Base-by-base conservation (phyloP, 2,888 invertebrate genomes). In the Adela reaumurella region DNA sequence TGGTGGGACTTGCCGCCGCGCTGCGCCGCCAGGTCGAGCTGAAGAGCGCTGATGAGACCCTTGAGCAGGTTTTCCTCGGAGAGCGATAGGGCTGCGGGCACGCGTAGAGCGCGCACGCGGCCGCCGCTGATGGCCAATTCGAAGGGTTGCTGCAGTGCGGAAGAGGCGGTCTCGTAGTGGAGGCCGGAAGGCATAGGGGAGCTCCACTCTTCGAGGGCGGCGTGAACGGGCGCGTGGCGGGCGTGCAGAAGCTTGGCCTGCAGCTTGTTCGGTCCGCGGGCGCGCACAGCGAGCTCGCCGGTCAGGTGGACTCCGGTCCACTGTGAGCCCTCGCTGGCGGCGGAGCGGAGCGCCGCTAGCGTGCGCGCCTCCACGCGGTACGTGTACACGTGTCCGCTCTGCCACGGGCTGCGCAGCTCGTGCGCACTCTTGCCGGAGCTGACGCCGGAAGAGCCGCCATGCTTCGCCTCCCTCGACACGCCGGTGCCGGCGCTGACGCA, bases 21-120 rank as follows among this genome's bases (percentile, higher is more conserved):
- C 61, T 83, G 64, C 14, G 82, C 81, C 43, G 82, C 77, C 14
- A 83, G 74, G 57, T 89, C 88, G 2, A 87, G 70, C 68, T 90
- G 89, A 46, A 90, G 71, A 59, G 87, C 83, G 56, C 87, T 83
- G 48, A 86, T 76, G 49, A 89, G 74, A 72, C 85, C 83, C 64
- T 88, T 89, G 53, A 89, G 68, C 51, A 89, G 68, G 64, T 90
- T 90, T 52, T 87, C 82, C 57, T 88, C 81, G 68, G 85, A 82
- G 48, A 84, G 81, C 17, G 81, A 68, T 2, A 84, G 58, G 1
- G 74, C 59, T 19, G 80, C 64, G 45, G 83, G 81, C 14, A 89
- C 76, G 44, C 73, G 67, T 43, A 90, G 62, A 5, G 83, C 79
- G 3, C 68, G 60, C 6, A 89, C 81, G 43, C 84, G 76, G 35